A percentile compares a stretch with the other conserved stretches of the same genome.
These are phyloP conservation scores for Drosophila bocqueti DNA, from an alignment of 1,140 invertebrate species.

Conservation along the genomic window DNA sequence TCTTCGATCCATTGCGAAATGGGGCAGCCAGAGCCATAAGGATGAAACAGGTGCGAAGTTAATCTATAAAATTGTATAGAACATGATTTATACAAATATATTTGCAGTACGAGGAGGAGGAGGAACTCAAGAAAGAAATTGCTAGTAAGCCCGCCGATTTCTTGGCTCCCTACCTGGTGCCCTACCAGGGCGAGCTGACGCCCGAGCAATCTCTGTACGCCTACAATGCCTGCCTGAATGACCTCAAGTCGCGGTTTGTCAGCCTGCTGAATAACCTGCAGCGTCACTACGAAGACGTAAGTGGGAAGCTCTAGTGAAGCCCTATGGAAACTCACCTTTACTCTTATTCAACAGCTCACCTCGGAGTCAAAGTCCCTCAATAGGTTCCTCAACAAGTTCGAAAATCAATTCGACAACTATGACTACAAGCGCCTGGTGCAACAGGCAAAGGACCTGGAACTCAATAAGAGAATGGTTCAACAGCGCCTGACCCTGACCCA, in stretches of 20 bases:
- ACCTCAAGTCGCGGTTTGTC: conserved; percentile 86
- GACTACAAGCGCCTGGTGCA: conserved; percentile 77
- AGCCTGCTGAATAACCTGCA: conserved; percentile 86
- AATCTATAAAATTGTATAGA: background rate
- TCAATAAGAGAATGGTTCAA: conserved; percentile 82
- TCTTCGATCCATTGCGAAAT: conserved; percentile 87
- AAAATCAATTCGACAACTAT: conserved; percentile 81
- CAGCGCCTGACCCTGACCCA: conserved; percentile 76
- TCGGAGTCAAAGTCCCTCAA: conserved; percentile 76
- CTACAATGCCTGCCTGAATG: conserved; percentile 86
- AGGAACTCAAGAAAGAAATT: conserved; percentile 75
- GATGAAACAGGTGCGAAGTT: conserved; percentile 45
- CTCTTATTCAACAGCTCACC: conserved; percentile 51
- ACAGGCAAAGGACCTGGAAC: conserved; percentile 75
- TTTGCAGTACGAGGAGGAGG: conserved; percentile 82
- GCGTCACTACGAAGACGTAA: conserved; percentile 86
- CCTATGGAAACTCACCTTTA: background rate
- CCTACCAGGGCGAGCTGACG: conserved; percentile 79
- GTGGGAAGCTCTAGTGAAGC: background rate
- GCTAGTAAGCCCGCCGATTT: conserved; percentile 85
- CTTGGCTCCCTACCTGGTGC: conserved; percentile 87
- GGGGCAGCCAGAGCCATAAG: conserved; percentile 82
- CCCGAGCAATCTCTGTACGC: conserved; percentile 82
- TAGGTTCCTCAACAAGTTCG: conserved; percentile 76
- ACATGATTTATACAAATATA: background rate